Base-by-base conservation (phyloP, 2,888 invertebrate genomes). In the Napeogenes inachia region DNA sequence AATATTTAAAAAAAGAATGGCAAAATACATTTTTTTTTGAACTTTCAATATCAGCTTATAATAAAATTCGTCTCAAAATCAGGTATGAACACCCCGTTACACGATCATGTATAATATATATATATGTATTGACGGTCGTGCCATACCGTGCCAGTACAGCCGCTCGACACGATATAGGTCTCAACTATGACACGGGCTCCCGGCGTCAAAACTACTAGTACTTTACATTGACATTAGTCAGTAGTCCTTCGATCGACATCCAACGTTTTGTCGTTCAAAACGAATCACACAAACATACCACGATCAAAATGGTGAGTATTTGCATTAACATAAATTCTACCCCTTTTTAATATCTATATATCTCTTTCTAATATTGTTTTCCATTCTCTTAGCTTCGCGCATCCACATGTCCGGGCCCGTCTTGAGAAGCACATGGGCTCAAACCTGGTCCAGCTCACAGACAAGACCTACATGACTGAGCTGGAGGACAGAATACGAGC, bases 391-490 rank as follows among this genome's bases (percentile, higher is more conserved):
- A 94, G 94, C 80, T 94, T 94, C 84, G 87, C 91, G 76, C 92
- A 93, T 77, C 93, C 93, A 50, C 91, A 92, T 75, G 92, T 94
- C 63, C 91, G 92, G 61, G 91, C 93, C 56, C 91, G 93, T 32
- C 83, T 94, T 74, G 94, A 94, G 82, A 92, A 92, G 81, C 91
- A 94, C 66, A 94, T 94, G 94, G 94, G 94, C 59, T 92, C 92
- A 35, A 94, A 93, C 79, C 84, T 93, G 72, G 93, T 94, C 60
- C 91, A 91, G 70, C 88, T 94, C 63, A 94, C 94, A 2, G 94
- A 94, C 81, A 90, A 94, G 71, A 87, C 85, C 66, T 94, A 93
- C 82, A 94, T 95, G 94, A 92, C 90, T 66, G 91, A 91, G 35
- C 87, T 94, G 59, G 93, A 94, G 76, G 90, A 92, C 50, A 84